Evolutionary conservation across 2,888 invertebrate species (phyloP).

Genomic region (Cerastoderma edule): DNA sequence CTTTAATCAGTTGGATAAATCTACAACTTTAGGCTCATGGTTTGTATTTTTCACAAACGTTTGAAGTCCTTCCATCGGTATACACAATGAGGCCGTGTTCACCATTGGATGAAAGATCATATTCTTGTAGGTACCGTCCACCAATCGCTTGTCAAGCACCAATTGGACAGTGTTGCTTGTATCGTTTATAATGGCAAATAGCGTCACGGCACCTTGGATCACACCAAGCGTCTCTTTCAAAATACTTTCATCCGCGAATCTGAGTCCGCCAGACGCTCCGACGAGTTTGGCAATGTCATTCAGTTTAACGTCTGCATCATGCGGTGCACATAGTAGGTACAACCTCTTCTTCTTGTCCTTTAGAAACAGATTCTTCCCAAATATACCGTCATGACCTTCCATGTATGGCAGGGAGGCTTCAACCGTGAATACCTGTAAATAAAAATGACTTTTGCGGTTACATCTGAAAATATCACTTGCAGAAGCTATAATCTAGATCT

Average conservation of each 20-base stretch:
- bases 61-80: slow-evolving; percentile 70
- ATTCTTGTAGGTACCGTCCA: slow-evolving; percentile 68
- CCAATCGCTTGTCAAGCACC: slow-evolving; percentile 72
- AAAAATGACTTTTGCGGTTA: no score
- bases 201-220: slow-evolving; percentile 81
- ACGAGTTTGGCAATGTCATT: slow-evolving; percentile 79
- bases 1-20: no score
- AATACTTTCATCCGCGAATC: slow-evolving; percentile 81
- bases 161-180: slow-evolving; percentile 75
- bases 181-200: slow-evolving; percentile 83
- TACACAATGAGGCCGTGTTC: slow-evolving; percentile 77
- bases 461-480: no score
- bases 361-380: slow-evolving; percentile 83
- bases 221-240: slow-evolving; percentile 81
- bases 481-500: no score
- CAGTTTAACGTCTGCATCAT: slow-evolving; percentile 80
- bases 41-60: slow-evolving; percentile 71
- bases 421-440: slow-evolving; percentile 83
- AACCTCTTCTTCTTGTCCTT: slow-evolving; percentile 82
- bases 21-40: slow-evolving; percentile 67
- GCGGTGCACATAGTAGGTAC: slow-evolving; percentile 81
- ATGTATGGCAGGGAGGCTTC: slow-evolving; percentile 81
- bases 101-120: slow-evolving; percentile 82
- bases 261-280: slow-evolving; percentile 79
- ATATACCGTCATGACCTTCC: slow-evolving; percentile 74